Base-by-base conservation (phyloP, 1,140 invertebrate species). In the Lepidostoma basale region DNA sequence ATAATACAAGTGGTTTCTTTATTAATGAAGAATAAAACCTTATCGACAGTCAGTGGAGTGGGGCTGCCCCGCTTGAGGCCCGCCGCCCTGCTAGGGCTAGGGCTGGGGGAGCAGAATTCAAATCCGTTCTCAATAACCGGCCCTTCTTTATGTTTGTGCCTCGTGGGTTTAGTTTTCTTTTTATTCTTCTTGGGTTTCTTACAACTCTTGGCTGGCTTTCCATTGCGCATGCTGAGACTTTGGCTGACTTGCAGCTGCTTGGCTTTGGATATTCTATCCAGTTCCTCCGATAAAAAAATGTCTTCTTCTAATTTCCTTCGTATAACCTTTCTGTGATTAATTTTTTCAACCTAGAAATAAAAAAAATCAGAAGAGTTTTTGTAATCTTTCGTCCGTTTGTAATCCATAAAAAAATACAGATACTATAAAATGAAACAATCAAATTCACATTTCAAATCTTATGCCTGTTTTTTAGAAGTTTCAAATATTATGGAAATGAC, bases 261-360 rank as follows among this genome's bases (percentile, higher is more conserved):
- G 6, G n/a, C 59, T 16, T 44, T 10, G 25, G 23, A 40, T 8
- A 45, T 39, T 18, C 36, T 10, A 16, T 62, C 59, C 14, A 62
- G 22, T 14, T 42, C 59, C 3, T 22, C 25, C 25, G 59, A 45
- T n/a, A 45, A 8, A 10, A 26, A 25, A 3, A 62, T 10, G 16
- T 36, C 54, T 4, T 59, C 54, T 39, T 59, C 33, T n/a, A 59
- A n/a, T 39, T 59, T 59, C 40, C 54, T 14, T 9, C 54, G 54
- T 1, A 25, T 59, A 9, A 20, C 26, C 36, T 39, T 59, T 39
- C 33, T 59, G 18, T 39, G 54, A 1, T 30, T 20, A 8, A 45
- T 45, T 8, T 45, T 45, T 16, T 45, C 1, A 8, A 3, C 18
- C 42, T 45, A 16, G n/a, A 45, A 45, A 16, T 1, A 45, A 10